Percentiles rank a stretch among this genome's conserved stretches.
Evolutionary conservation across 2,888 invertebrate genomes (phyloP).

Genomic region (Patella depressa): DNA sequence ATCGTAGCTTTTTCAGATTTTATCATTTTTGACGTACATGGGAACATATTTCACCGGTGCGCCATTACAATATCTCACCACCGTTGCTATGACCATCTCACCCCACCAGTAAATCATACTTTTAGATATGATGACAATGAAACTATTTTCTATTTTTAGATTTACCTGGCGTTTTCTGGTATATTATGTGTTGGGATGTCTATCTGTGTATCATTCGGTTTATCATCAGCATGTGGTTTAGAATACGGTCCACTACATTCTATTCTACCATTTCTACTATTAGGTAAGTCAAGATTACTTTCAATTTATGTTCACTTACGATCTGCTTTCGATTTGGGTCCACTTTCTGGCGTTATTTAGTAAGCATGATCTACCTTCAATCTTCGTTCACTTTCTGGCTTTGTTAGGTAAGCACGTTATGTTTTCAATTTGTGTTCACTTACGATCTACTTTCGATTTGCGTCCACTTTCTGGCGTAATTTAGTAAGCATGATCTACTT

Average conservation of each 20-base stretch:
- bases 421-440: no score
- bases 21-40: no score
- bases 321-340: background rate
- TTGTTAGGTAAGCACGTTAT: no score
- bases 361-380: no score
- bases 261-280: constrained; percentile 84
- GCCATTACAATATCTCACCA: no score
- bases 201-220: constrained; percentile 80
- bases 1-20: no score
- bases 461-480: background rate
- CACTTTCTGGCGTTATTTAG: background rate
- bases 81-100: no score
- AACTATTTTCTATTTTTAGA: constrained; percentile 69
- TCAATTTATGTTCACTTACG: background rate
- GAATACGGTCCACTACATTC: constrained; percentile 87
- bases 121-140: background rate
- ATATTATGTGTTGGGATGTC: constrained; percentile 82
- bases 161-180: constrained; percentile 80
- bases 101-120: no score
- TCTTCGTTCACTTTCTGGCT: no score
- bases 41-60: no score
- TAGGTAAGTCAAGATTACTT: constrained; percentile 77
- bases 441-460: background rate
- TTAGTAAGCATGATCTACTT: no score
- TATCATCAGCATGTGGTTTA: constrained; percentile 81